Conservation (phyloP, 1,140 invertebrate genomes). For the Cydia amplana region DNA sequence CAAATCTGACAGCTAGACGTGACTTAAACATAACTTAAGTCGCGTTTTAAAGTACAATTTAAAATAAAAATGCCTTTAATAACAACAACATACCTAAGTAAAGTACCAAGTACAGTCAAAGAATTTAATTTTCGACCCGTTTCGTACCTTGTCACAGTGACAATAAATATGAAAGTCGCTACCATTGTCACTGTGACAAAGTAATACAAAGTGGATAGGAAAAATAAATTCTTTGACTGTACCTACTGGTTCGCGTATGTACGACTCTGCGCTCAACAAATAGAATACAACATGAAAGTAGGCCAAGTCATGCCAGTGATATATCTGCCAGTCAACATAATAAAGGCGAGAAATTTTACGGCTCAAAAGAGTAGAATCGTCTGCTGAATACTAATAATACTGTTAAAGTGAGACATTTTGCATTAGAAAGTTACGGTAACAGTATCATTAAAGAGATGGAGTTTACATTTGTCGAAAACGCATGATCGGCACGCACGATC, state of each 20-base stretch:
- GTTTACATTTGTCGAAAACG: constrained; percentile 10
- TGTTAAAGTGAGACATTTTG: constrained; percentile 38
- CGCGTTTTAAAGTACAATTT: no score
- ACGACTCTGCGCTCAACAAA: neutral
- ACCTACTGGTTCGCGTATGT: neutral
- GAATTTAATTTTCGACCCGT: no score
- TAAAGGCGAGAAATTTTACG: constrained; percentile 5
- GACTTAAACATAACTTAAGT: no score
- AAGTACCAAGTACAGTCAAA: no score
- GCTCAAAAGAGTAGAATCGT: constrained; percentile 39
- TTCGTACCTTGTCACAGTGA: no score
- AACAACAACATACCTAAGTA: no score
- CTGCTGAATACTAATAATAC: constrained; percentile 54
- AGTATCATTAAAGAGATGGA: constrained; percentile 30
- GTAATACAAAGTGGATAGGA: no score
- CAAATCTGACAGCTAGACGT: no score
- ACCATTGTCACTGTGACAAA: no score
- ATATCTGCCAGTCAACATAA: constrained; percentile 13
- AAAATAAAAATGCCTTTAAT: no score
- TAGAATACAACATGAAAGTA: constrained; percentile 20
- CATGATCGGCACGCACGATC: neutral
- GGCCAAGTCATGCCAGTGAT: constrained; percentile 26
- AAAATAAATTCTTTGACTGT: no score
- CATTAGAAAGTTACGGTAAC: constrained; percentile 55
- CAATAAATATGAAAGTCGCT: no score